These are phyloP conservation scores for Gastrophysa polygoni DNA, from an alignment of 2,888 invertebrate genomes.

Conservation along the genomic window DNA sequence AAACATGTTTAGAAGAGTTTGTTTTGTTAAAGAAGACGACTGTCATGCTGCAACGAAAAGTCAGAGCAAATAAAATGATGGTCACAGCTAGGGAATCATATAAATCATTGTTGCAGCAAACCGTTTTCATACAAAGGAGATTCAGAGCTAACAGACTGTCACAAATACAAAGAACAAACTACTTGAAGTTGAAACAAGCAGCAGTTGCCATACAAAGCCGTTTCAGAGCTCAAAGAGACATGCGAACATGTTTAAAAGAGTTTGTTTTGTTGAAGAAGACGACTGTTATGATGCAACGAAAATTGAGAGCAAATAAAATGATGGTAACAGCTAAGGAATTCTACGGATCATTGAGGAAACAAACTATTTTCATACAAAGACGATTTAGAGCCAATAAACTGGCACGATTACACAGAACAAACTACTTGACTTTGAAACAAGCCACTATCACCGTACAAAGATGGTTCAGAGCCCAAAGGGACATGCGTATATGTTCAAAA, in stretches of 20 bases:
- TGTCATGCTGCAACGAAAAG: slow-evolving; percentile 35
- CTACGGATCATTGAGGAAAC: slow-evolving; percentile 23
- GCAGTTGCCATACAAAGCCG: slow-evolving; percentile 58
- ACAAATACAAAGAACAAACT: slow-evolving; percentile 37
- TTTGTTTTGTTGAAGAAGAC: slow-evolving; percentile 48
- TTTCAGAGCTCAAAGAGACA: slow-evolving; percentile 54
- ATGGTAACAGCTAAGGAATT: slow-evolving; percentile 33
- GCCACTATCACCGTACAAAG: slow-evolving; percentile 53
- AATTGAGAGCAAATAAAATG: slow-evolving; percentile 42
- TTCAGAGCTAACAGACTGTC: slow-evolving; percentile 59
- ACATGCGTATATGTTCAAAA: slow-evolving; percentile 31
- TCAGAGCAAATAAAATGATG: slow-evolving; percentile 43
- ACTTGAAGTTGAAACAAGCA: slow-evolving; percentile 37
- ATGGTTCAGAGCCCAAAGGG: slow-evolving; percentile 48
- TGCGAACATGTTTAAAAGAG: slow-evolving; percentile 42
- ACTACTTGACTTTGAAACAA: slow-evolving; percentile 48
- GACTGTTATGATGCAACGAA: slow-evolving; percentile 30
- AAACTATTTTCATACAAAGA: slow-evolving; percentile 29
- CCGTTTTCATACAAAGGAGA: slow-evolving; percentile 39
- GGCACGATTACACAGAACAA: slow-evolving; percentile 42
- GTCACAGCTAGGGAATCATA: slow-evolving; percentile 29
- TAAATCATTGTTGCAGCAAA: slow-evolving; percentile 12
- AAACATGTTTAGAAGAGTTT: slow-evolving; percentile 38
- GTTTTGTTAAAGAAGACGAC: slow-evolving; percentile 47
- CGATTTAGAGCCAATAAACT: slow-evolving; percentile 51